Base-by-base conservation (phyloP, 1,140 invertebrate species). In the Drosophila pruinosa region DNA sequence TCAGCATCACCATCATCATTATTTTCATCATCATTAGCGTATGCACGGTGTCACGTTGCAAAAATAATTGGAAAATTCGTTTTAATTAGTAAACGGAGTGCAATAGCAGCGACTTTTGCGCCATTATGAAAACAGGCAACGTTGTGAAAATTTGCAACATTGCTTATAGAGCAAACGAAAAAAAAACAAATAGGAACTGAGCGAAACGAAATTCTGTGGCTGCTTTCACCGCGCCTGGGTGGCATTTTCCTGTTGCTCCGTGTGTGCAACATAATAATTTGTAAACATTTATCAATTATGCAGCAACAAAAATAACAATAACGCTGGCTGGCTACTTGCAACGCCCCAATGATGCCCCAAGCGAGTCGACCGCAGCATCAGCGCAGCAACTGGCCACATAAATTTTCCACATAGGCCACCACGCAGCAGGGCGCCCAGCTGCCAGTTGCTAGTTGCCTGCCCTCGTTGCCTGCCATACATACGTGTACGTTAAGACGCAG, bases 231-330 rank as follows among this genome's bases (percentile, higher is more conserved):
- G 43, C 69, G 81, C 63, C 57, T 85, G 80, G 80, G 80, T 85
- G 80, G 80, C 47, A 81, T 47, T 34, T 2, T 41, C 45, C 5
- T 28, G 39, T 26, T 50, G 34, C 14, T 61, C 41, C 72, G 72
- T 80, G 65, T 77, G 70, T 81, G 81, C 81, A 86, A 85, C 80
- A 86, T 85, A 85, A 85, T 85, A 85, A 85, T 85, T 85, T 85
- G 81, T 85, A 85, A 85, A 85, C 81, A 85, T 85, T 85, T 85
- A 85, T 85, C 81, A 85, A 85, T 85, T 85, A 85, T 85, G 81
- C 77, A 86, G 81, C 74, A 86, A 36, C 53, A 45, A 22, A 17
- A 50, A 15, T 50, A 36, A 70, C 68, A 83, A 72, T 57, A 82
- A 47, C 54, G 26, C 14, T 39, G 19, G 34, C 22, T 45, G 58